Percentiles rank a stretch among this genome's conserved stretches.
These are phyloP conservation scores for Octodon degus DNA, from an alignment of 2,113 vertebrate species.

Conservation along the genomic window DNA sequence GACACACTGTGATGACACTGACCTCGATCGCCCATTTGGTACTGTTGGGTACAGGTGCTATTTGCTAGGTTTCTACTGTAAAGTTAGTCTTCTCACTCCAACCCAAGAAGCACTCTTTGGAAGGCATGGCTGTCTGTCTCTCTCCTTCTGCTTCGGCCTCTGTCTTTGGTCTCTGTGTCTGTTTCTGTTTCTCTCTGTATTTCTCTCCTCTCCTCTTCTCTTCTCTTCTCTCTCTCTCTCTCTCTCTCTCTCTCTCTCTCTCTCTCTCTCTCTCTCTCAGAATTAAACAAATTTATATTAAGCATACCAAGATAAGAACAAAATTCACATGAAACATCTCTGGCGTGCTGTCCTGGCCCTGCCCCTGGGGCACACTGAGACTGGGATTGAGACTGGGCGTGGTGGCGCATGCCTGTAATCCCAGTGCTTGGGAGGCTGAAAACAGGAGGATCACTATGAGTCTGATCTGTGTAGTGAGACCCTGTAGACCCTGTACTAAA, in stretches of 20 bases:
- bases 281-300: slow-evolving; percentile 63
- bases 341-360: too few species aligned
- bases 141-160: neutral
- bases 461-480: too few species aligned
- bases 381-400: too few species aligned
- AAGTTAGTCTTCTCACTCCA: neutral
- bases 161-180: neutral
- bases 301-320: slow-evolving; percentile 63
- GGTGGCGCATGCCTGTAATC: too few species aligned
- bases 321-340: neutral
- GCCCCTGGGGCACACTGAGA: too few species aligned
- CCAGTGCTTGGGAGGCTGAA: too few species aligned
- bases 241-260: neutral
- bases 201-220: neutral
- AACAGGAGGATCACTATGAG: too few species aligned
- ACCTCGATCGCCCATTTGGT: neutral
- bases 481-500: too few species aligned
- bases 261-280: neutral
- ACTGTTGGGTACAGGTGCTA: neutral
- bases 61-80: neutral
- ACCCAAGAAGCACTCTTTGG: neutral
- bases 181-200: too few species aligned
- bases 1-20: neutral
- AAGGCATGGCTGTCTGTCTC: neutral
- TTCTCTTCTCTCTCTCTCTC: neutral